These are phyloP conservation scores for Chalcis sispes DNA, from an alignment of 2,888 invertebrate genomes.

Conservation along the genomic window DNA sequence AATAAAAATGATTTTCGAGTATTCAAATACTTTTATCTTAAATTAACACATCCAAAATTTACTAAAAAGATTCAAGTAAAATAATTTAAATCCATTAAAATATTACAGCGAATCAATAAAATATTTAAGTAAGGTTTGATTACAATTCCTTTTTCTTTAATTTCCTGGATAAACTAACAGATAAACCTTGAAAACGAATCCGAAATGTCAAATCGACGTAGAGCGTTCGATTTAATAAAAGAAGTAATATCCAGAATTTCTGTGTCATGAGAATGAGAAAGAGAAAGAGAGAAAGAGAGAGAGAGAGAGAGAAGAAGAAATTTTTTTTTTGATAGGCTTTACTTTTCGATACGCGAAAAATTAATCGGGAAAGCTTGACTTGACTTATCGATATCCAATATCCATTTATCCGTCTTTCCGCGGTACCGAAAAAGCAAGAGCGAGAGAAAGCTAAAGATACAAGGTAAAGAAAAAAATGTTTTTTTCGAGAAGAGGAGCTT, in stretches of 20 bases:
- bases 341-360: slow-evolving; percentile 49
- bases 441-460: slow-evolving; percentile 9
- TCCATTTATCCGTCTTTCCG: slow-evolving; percentile 57
- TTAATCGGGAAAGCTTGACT: slow-evolving; percentile 56
- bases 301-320: no score
- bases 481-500: slow-evolving; percentile 21
- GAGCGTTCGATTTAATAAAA: slow-evolving; percentile 38
- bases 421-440: slow-evolving; percentile 29
- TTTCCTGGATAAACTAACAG: slow-evolving; percentile 4
- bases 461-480: slow-evolving; percentile 30
- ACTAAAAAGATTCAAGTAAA: no score
- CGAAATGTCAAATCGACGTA: slow-evolving; percentile 19
- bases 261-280: slow-evolving; percentile 50
- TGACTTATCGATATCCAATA: slow-evolving; percentile 59
- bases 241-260: slow-evolving; percentile 46
- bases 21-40: no score
- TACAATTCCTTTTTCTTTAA: background rate
- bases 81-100: no score
- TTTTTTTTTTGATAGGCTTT: slow-evolving; percentile 44
- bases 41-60: no score
- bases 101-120: no score
- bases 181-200: slow-evolving; percentile 6
- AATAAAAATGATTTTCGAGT: no score
- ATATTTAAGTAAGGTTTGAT: no score
- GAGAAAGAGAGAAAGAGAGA: no score